A percentile compares a stretch with the other conserved stretches of the same genome.
Conservation (phyloP, 2,888 invertebrate genomes). For the Himalopsyche tibetana region DNA sequence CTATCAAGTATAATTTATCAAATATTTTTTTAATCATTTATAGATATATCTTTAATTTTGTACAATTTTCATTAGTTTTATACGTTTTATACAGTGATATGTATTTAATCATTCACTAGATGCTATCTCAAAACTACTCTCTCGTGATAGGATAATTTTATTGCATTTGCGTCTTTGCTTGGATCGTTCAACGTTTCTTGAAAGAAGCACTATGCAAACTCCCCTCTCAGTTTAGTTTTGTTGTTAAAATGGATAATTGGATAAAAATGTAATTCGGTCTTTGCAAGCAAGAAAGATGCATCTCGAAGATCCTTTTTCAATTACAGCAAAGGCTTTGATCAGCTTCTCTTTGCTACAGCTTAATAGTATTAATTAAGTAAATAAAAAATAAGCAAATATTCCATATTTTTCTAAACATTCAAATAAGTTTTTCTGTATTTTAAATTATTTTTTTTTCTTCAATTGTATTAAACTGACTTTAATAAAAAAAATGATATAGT, state of each 20-base stretch:
- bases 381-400: neutral
- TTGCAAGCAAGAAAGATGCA: neutral
- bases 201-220: neutral
- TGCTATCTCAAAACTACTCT: neutral
- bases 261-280: neutral
- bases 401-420: neutral
- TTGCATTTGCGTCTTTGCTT: neutral
- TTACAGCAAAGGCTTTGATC: neutral
- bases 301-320: neutral
- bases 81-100: too few relatives aligned
- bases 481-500: too few relatives aligned
- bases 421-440: too few relatives aligned
- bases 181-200: neutral
- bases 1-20: too few relatives aligned
- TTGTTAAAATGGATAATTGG: conserved; percentile 16
- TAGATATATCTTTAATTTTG: too few relatives aligned
- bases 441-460: too few relatives aligned
- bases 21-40: too few relatives aligned
- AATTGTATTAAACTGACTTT: too few relatives aligned
- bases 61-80: too few relatives aligned
- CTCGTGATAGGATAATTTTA: neutral
- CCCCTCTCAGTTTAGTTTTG: neutral
- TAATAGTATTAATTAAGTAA: neutral
- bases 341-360: neutral
- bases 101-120: neutral